Evolutionary conservation across 1,140 invertebrate species (phyloP).

Genomic region (Linepithema humile): DNA sequence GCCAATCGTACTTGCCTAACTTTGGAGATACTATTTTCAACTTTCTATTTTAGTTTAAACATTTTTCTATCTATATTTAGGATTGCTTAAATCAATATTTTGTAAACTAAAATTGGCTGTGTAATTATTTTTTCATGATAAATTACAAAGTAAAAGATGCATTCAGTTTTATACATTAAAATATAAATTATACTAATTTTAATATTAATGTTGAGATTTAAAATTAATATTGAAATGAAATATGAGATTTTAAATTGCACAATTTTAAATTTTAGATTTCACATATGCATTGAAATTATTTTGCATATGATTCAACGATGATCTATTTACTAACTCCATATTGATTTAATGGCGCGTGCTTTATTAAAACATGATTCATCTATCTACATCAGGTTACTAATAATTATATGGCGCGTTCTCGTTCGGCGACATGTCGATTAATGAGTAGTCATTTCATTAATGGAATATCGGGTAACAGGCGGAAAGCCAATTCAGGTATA

Average conservation of each 20-base stretch:
- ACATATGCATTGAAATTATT: neutral
- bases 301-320: neutral
- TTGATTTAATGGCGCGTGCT: slow-evolving; percentile 38
- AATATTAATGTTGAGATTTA: too few species aligned
- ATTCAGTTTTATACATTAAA: neutral
- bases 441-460: slow-evolving; percentile 47
- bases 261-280: neutral
- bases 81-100: neutral
- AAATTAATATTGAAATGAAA: too few species aligned
- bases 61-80: neutral
- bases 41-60: neutral
- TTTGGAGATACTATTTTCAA: neutral
- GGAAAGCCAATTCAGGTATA: slow-evolving; percentile 5
- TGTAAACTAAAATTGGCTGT: neutral
- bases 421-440: slow-evolving; percentile 36
- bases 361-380: slow-evolving; percentile 49
- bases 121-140: neutral
- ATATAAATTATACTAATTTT: too few species aligned
- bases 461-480: slow-evolving; percentile 47
- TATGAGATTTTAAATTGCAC: neutral
- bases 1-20: neutral
- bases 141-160: neutral
- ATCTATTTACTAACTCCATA: neutral
- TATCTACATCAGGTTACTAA: slow-evolving; percentile 24
- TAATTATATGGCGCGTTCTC: slow-evolving; percentile 41